Percentiles rank a stretch among this genome's conserved stretches.
phyloP scores from a whole-genome alignment of 2,888 invertebrate genomes.

The Nemotelus pantherinus region DNA sequence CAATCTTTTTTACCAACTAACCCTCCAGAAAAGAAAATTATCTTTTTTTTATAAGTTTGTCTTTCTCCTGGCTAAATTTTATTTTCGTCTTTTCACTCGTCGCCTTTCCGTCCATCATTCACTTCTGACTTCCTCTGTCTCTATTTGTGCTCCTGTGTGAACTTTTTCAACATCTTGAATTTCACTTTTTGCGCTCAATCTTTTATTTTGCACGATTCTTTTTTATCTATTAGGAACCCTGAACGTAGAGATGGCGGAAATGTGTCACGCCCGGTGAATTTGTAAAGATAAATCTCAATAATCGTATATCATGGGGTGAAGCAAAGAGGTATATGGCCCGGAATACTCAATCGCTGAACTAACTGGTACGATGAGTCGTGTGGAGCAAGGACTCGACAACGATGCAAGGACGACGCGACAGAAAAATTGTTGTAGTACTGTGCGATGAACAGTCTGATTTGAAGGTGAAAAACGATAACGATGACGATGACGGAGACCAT shows the following conservation, averaged over 20 bases:
- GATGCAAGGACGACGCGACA: neutral
- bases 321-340: slow-evolving; percentile 14
- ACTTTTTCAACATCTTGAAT: slow-evolving; percentile 19
- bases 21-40: slow-evolving; percentile 39
- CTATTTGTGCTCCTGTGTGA: neutral
- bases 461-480: slow-evolving; percentile 11
- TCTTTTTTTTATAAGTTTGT: slow-evolving; percentile 42
- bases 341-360: slow-evolving; percentile 19
- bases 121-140: neutral
- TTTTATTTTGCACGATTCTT: slow-evolving; percentile 37
- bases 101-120: neutral
- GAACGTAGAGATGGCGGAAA: slow-evolving; percentile 34
- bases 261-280: slow-evolving; percentile 48
- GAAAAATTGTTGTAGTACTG: no score
- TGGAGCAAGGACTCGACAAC: neutral
- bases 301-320: slow-evolving; percentile 59
- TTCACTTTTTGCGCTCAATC: slow-evolving; percentile 33
- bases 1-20: neutral
- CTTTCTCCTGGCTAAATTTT: slow-evolving; percentile 4
- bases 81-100: slow-evolving; percentile 2
- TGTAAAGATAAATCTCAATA: slow-evolving; percentile 62
- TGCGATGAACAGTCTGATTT: neutral
- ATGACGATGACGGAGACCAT: slow-evolving; percentile 2
- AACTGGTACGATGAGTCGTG: neutral
- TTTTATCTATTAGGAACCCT: slow-evolving; percentile 46